phyloP scores from a whole-genome alignment of 53 echinoderm and acorn worm genomes.

The Stichopus horrens region DNA sequence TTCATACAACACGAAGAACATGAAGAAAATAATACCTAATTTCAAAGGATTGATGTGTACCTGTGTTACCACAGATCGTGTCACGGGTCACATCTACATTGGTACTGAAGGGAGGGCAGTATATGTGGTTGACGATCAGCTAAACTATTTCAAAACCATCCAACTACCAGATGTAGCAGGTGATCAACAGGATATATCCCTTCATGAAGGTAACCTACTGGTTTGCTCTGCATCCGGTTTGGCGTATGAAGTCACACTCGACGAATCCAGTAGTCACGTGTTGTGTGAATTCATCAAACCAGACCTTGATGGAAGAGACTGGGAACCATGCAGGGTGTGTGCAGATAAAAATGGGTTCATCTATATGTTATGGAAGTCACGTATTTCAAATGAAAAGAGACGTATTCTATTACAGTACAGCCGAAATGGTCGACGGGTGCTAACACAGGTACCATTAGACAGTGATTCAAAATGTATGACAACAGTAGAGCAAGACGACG shows the following conservation, averaged over 20 bases:
- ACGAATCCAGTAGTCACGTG: neutral
- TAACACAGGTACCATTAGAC: neutral
- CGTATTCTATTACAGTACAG: neutral
- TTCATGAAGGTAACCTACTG: no score
- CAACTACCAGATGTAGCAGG: no score
- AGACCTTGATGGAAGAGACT: neutral
- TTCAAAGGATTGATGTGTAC: no score
- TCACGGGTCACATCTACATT: no score
- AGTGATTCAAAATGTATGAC: neutral
- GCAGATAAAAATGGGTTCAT: neutral
- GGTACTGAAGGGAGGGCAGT: no score
- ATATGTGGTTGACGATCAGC: no score
- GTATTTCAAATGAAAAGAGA: neutral
- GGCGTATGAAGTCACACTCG: neutral
- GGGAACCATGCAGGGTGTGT: neutral
- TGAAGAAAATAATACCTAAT: no score
- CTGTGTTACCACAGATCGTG: no score
- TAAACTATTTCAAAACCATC: no score
- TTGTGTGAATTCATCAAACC: neutral
- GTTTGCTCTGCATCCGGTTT: no score
- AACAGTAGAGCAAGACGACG: neutral
- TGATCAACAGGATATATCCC: no score
- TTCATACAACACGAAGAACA: neutral
- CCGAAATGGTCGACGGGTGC: neutral
- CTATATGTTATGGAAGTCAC: neutral